Conservation (phyloP, 1,140 invertebrate species). For the Sitobion miscanthi region DNA sequence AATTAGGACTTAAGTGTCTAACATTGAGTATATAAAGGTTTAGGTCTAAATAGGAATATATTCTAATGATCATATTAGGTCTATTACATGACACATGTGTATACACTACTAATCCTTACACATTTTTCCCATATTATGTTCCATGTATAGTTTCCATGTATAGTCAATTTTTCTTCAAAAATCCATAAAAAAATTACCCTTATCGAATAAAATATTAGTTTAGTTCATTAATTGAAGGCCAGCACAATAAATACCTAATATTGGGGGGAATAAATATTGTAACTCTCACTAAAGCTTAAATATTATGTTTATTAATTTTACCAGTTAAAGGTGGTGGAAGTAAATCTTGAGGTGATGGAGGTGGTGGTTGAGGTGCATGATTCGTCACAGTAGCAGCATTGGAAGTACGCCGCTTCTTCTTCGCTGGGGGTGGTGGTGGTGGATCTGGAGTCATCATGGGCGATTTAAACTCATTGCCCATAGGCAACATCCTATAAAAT, state of each 20-base stretch:
- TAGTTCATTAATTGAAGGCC: background rate
- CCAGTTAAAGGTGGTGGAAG: conserved; percentile 81
- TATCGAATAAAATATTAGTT: background rate
- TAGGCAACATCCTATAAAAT: conserved; percentile 58
- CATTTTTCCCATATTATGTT: background rate
- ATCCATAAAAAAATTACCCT: conserved; percentile 13
- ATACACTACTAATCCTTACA: background rate
- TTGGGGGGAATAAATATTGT: background rate
- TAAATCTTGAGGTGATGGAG: conserved; percentile 72
- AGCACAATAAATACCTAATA: background rate
- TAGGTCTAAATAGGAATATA: background rate
- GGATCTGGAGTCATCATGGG: conserved; percentile 64
- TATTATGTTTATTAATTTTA: conserved; percentile 56
- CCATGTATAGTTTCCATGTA: background rate
- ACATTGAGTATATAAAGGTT: background rate
- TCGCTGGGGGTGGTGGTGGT: conserved; percentile 68
- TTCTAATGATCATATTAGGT: background rate
- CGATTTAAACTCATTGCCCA: conserved; percentile 68
- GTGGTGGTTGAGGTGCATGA: conserved; percentile 64
- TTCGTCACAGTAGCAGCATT: conserved; percentile 62
- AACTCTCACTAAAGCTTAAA: background rate
- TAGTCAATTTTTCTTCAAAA: background rate
- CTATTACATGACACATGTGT: background rate
- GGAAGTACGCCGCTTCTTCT: conserved; percentile 69
- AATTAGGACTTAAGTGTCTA: background rate